Percentiles rank a stretch among this genome's conserved stretches.
Conservation (phyloP, 2,888 invertebrate species). For the Boloria selene region DNA sequence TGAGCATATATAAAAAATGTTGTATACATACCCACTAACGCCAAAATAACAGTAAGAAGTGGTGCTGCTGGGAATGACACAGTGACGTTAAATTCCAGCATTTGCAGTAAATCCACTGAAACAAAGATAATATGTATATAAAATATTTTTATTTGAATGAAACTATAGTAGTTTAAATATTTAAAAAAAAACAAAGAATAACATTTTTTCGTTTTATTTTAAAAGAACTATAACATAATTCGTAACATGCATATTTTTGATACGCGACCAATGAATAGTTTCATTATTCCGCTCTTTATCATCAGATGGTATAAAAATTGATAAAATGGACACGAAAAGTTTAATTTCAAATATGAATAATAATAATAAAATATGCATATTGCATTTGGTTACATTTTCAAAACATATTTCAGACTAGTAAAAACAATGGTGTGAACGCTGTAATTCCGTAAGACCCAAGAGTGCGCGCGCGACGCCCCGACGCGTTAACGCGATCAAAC, state of each 20-base stretch:
- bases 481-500: conserved; percentile 72
- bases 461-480: conserved; percentile 61
- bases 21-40: conserved; percentile 94
- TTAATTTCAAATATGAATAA: no score
- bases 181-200: no score
- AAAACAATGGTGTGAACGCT: conserved; percentile 41
- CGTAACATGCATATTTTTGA: no score
- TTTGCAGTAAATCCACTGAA: conserved; percentile 97
- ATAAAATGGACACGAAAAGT: no score
- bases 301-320: no score
- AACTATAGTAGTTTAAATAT: neutral
- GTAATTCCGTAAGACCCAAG: conserved; percentile 56
- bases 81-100: conserved; percentile 97
- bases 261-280: no score
- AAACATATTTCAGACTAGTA: conserved; percentile 17
- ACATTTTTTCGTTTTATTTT: no score
- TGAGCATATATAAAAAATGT: neutral
- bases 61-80: conserved; percentile 98
- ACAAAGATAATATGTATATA: conserved; percentile 52
- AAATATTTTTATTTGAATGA: conserved; percentile 3
- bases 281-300: no score
- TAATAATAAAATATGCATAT: no score
- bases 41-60: conserved; percentile 97
- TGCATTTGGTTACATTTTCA: neutral
- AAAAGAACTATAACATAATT: no score